phyloP scores from a whole-genome alignment of 2,797 vertebrate species.

The Malacoraja senta region DNA sequence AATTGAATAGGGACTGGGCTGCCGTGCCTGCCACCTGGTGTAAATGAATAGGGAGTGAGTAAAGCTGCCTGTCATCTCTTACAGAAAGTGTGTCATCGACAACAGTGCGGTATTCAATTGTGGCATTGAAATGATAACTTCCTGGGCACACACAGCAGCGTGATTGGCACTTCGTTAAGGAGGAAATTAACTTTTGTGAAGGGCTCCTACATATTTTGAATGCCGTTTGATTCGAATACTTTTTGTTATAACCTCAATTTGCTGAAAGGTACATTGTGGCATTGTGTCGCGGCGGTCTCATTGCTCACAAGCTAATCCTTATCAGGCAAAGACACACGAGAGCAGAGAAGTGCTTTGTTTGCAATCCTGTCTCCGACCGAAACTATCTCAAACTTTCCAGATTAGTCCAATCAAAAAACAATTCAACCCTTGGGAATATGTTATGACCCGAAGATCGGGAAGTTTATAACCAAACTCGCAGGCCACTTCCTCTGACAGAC shows the following conservation, averaged over 20 bases:
- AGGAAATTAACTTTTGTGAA: neutral
- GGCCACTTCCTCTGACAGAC: neutral
- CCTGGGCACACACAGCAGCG: neutral
- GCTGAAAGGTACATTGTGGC: neutral
- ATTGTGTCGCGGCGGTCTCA: neutral
- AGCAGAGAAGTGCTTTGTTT: neutral
- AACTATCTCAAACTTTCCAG: neutral
- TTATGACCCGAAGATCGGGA: constrained; percentile 17
- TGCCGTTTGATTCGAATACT: neutral
- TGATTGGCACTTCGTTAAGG: neutral
- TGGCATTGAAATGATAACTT: neutral
- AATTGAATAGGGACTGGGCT: neutral
- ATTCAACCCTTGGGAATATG: neutral
- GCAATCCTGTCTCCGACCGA: neutral
- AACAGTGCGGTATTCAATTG: neutral
- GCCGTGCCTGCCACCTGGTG: neutral
- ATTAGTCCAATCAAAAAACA: neutral
- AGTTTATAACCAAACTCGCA: neutral
- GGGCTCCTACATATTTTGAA: no score
- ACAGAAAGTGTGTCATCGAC: neutral
- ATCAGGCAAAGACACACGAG: neutral
- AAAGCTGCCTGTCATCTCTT: neutral
- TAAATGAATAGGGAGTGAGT: neutral
- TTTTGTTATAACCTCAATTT: neutral
- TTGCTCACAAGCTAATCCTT: neutral